A percentile compares a stretch with the other conserved stretches of the same genome.
Evolutionary conservation across 2,113 vertebrate genomes (phyloP).

Genomic region (human (Homo sapiens)): GRCh38 chr1:42415501-42416000

Average conservation of each 20-base stretch:
- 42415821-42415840: slow-evolving; percentile 40
- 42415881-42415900: background rate
- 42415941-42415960: background rate
- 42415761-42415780: slow-evolving; percentile 13
- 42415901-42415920: background rate
- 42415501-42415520: slow-evolving; percentile 51
- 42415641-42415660: slow-evolving; percentile 38
- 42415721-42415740: slow-evolving; percentile 43
- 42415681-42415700: slow-evolving; percentile 70
- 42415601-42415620: slow-evolving; percentile 43
- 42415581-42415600: slow-evolving; percentile 11
- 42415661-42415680: slow-evolving; percentile 25
- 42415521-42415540: slow-evolving; percentile 25
- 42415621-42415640: slow-evolving; percentile 45
- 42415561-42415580: background rate
- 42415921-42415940: background rate
- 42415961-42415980: slow-evolving; percentile 47
- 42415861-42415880: background rate
- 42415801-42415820: slow-evolving; percentile 8
- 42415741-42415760: slow-evolving; percentile 56
- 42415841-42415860: slow-evolving; percentile 9
- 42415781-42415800: slow-evolving; percentile 38
- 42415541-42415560: slow-evolving; percentile 60
- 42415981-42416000: background rate
- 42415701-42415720: slow-evolving; percentile 72